Conservation (phyloP, 2,888 invertebrate genomes). For the Eristalinus sepulchralis region DNA sequence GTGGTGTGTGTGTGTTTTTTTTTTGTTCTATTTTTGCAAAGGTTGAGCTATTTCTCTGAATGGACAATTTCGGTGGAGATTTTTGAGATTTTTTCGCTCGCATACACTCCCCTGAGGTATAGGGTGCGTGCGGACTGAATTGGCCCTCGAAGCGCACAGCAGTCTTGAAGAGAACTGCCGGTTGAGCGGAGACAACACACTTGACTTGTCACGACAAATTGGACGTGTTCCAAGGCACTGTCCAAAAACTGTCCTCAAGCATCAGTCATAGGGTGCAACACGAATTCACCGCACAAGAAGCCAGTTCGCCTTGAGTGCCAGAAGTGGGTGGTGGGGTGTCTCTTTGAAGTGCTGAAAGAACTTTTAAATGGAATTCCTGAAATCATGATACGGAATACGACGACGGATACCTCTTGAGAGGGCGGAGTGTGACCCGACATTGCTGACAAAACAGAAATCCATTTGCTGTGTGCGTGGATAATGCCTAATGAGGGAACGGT, state of each 20-base stretch:
- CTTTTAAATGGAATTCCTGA: constrained; percentile 10
- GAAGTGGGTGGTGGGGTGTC: background rate
- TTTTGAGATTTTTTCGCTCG: background rate
- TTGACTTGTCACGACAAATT: background rate
- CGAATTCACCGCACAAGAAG: background rate
- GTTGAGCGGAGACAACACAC: background rate
- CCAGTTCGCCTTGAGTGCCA: background rate
- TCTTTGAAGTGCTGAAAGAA: constrained; percentile 17
- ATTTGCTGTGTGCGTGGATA: background rate
- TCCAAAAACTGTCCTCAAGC: no score
- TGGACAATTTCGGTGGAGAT: background rate
- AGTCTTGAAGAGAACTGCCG: background rate
- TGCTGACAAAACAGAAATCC: background rate
- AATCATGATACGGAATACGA: constrained; percentile 8
- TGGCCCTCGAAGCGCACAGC: background rate
- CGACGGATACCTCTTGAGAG: background rate
- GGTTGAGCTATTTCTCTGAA: constrained; percentile 4
- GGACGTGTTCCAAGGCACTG: background rate
- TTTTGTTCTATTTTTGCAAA: background rate
- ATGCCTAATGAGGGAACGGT: background rate
- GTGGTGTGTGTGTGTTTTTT: background rate
- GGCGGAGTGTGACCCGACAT: background rate
- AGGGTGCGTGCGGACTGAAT: background rate
- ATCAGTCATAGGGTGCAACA: background rate
- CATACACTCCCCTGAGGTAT: background rate